Evolutionary conservation across 1,140 invertebrate genomes (phyloP).

Genomic region (Trichogramma pretiosum): DNA sequence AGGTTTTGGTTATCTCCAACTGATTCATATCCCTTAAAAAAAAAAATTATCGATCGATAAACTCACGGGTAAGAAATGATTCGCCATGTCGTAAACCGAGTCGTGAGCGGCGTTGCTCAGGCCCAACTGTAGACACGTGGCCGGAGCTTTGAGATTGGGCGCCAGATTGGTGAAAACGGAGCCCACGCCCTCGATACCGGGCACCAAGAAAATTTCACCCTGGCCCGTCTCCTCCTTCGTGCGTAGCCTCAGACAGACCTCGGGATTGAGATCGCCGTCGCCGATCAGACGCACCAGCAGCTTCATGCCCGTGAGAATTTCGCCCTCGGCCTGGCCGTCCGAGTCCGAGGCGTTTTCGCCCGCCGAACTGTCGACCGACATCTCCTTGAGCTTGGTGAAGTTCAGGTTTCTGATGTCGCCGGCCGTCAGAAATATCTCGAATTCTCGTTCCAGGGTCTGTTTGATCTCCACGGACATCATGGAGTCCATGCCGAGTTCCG

Average conservation of each 20-base stretch:
- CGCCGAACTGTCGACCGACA: conserved; percentile 26
- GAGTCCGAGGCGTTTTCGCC: conserved; percentile 12
- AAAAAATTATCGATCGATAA: too few relatives aligned
- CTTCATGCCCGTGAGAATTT: conserved; percentile 27
- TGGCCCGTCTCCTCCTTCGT: conserved; percentile 29
- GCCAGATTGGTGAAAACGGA: conserved; percentile 45
- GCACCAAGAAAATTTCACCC: conserved; percentile 52
- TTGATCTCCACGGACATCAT: conserved; percentile 76
- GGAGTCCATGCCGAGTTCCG: conserved; percentile 72
- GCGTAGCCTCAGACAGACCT: conserved; percentile 31
- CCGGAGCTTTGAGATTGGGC: conserved; percentile 46
- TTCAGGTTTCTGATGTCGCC: conserved; percentile 59
- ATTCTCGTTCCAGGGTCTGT: conserved; percentile 65
- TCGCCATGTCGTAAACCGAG: conserved; percentile 31
- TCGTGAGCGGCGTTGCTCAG: too few relatives aligned
- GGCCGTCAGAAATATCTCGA: conserved; percentile 58
- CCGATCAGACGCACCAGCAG: conserved; percentile 30
- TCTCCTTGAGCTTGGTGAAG: conserved; percentile 47
- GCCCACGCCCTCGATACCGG: conserved; percentile 58
- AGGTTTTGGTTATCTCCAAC: not conserved
- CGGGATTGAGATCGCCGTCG: conserved; percentile 19
- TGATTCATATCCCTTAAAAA: not conserved
- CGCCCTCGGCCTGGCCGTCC: not conserved
- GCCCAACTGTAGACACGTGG: conserved; percentile 53
- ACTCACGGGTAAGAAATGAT: conserved; percentile 36